Conservation (phyloP, 1,140 invertebrate genomes). For the Marisa cornuarietis region DNA sequence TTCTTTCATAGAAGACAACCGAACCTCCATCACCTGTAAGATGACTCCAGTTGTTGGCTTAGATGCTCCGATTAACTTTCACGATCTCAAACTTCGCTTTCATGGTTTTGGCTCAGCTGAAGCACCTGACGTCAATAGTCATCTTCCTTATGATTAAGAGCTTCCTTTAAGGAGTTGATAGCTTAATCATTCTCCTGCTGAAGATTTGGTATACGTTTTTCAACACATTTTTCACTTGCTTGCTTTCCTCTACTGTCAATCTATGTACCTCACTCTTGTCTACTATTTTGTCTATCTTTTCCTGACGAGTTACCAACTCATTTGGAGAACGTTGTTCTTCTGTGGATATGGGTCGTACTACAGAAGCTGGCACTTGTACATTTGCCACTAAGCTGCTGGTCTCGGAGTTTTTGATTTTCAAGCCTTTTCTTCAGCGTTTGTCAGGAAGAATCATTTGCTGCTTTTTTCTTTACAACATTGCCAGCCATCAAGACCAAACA, state of each 20-base stretch:
- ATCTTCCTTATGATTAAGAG: slow-evolving; percentile 40
- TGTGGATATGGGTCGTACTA: not conserved
- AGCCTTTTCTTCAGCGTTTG: slow-evolving; percentile 37
- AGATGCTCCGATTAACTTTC: not conserved
- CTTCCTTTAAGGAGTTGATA: slow-evolving; percentile 38
- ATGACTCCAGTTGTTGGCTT: slow-evolving; percentile 18
- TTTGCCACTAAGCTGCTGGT: too few species aligned
- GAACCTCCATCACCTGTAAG: slow-evolving; percentile 42
- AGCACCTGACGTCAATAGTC: slow-evolving; percentile 46
- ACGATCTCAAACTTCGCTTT: slow-evolving; percentile 37
- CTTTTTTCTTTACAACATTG: too few species aligned
- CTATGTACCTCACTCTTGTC: slow-evolving; percentile 43
- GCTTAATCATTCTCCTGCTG: slow-evolving; percentile 37
- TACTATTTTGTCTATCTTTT: slow-evolving; percentile 44
- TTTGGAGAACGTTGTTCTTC: slow-evolving; percentile 45
- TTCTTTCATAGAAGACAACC: slow-evolving; percentile 43
- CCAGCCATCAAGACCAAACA: too few species aligned
- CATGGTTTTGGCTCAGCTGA: slow-evolving; percentile 41
- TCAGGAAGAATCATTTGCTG: slow-evolving; percentile 24
- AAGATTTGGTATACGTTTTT: slow-evolving; percentile 37
- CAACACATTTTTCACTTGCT: slow-evolving; percentile 38
- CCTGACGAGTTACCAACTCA: slow-evolving; percentile 52
- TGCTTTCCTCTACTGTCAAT: slow-evolving; percentile 40
- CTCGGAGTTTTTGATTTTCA: slow-evolving; percentile 36
- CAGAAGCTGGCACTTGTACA: too few species aligned